Conservation (phyloP, 2,797 vertebrate species). For the Peromyscus eremicus region DNA sequence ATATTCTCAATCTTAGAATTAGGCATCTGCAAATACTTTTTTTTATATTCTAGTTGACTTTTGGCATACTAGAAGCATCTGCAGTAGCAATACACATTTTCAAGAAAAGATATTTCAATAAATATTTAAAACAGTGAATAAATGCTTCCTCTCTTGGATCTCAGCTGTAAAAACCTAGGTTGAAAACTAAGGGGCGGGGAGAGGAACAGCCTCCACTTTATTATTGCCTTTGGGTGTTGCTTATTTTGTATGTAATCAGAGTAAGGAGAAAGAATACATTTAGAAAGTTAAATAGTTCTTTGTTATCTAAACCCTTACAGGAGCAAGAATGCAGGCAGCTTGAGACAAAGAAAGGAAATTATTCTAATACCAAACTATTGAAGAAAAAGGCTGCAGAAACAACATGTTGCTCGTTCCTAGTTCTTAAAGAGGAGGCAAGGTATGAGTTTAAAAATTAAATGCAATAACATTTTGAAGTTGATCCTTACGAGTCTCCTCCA, state of each 20-base stretch:
- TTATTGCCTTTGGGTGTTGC: slow-evolving; percentile 49
- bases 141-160: slow-evolving; percentile 37
- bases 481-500: neutral
- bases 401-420: neutral
- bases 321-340: slow-evolving; percentile 33
- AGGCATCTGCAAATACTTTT: slow-evolving; percentile 39
- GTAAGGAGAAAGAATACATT: slow-evolving; percentile 47
- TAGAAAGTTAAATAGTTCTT: slow-evolving; percentile 57
- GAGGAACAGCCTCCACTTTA: slow-evolving; percentile 46
- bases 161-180: slow-evolving; percentile 56
- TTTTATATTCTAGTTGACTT: slow-evolving; percentile 27
- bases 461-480: neutral
- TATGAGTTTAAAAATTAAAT: slow-evolving; percentile 18
- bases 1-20: slow-evolving; percentile 27
- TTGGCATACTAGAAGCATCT: slow-evolving; percentile 4
- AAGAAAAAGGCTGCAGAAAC: slow-evolving; percentile 50
- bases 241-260: slow-evolving; percentile 45
- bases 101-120: neutral
- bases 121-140: slow-evolving; percentile 69
- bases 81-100: neutral
- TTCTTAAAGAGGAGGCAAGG: slow-evolving; percentile 41
- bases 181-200: neutral
- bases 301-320: slow-evolving; percentile 51
- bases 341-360: slow-evolving; percentile 60
- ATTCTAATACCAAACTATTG: slow-evolving; percentile 32